Evolutionary conservation across 2,113 vertebrate genomes (phyloP).

Genomic region (Cynopterus brachyotis): DNA sequence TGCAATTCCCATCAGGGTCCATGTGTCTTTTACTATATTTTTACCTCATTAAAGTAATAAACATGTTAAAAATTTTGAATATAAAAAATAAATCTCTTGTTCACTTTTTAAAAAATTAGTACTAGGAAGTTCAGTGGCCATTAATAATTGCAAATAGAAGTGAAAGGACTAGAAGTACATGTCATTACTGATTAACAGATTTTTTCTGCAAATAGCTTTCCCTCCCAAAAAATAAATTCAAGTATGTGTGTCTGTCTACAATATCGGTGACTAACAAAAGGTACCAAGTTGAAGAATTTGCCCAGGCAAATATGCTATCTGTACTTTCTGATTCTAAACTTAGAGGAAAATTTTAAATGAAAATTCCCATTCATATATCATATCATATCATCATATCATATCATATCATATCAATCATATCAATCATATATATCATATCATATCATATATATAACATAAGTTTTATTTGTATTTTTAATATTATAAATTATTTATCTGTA

Average conservation of each 20-base stretch:
- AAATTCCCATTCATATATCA: not conserved
- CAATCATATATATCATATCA: not conserved
- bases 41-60: not conserved
- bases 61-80: not conserved
- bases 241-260: not conserved
- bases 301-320: not conserved
- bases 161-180: not conserved
- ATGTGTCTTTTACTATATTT: not conserved
- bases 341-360: not conserved
- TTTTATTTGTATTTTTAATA: not conserved
- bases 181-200: not conserved
- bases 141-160: not conserved
- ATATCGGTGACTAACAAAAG: not conserved
- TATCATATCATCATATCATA: not conserved
- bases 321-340: not conserved
- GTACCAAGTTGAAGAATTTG: not conserved
- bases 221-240: not conserved
- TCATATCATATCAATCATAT: not conserved
- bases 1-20: not conserved
- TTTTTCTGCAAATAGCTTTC: not conserved
- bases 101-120: not conserved
- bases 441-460: not conserved
- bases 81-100: not conserved
- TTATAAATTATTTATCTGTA: not conserved
- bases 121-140: not conserved